Base-by-base conservation (phyloP, 2,888 invertebrate species). In the Oasisia sp. region DNA sequence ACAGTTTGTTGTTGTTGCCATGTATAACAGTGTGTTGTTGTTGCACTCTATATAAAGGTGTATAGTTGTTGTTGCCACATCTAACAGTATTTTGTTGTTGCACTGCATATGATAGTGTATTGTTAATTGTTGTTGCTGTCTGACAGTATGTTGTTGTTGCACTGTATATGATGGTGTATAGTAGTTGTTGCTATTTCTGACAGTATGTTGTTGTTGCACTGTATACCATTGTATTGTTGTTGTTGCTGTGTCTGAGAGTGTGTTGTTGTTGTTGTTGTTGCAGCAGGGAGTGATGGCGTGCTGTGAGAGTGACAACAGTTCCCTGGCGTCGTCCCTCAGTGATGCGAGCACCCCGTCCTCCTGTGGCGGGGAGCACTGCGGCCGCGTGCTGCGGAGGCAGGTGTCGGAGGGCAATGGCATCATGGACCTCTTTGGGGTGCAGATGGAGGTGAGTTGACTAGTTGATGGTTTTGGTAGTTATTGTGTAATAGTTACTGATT, bases 381-480 rank as follows among this genome's bases (percentile, higher is more conserved):
- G 19, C 74, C 74, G 27, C 1, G 74, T 2, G 27, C 3, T n/a
- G 27, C 19, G 74, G 7, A 74, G 74, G 27, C 19, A n/a, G 27
- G 74, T 74, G n/a, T 19, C 74, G 0, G 74, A 74, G 74, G 74
- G 74, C 5, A 74, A 74, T 74, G 74, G 74, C 74, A 74, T 74
- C n/a, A 74, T 74, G 89, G 94, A 94, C 91, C 93, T 94, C 58
- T 95, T 95, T 92, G 94, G 95, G 50, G 93, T 95, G 89, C 95
- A 95, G 92, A 92, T 95, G 32, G 95, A 95, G 94, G 95, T 95
- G 94, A 92, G 93, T 92, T 74, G 14, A 9, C 12, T 50, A 50
- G 7, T 27, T 74, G 27, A 74, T 19, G 27, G 14, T 74, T 74
- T n/a, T 27, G 7, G 1, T 74, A 27, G 7, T 27, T 74, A 19